Base-by-base conservation (phyloP, 2,888 invertebrate genomes). In the Drosophila glabriapex region DNA sequence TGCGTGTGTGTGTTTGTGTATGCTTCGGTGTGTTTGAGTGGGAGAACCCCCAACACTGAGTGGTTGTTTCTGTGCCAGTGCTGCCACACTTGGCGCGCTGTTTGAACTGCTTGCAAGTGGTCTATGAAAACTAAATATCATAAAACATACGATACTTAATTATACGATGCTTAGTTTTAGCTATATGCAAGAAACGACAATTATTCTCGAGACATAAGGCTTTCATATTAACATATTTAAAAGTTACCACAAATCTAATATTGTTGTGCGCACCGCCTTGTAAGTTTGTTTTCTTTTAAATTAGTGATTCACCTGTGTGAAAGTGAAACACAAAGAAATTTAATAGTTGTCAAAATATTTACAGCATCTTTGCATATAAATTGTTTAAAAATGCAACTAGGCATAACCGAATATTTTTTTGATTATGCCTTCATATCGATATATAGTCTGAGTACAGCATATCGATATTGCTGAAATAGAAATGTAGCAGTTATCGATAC, bases 11-110 rank as follows among this genome's bases (percentile, higher is more conserved):
- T n/a, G 52, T 46, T 50, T 69, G 54, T 56, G 46, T 35, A 16
- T 16, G 39, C 28, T 29, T 33, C 41, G 61, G 59, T 60, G 49
- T 62, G 56, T 37, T 54, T 67, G 50, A 53, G 75, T 82, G 73
- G 79, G 82, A 68, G 82, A 82, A 68, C 62, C 50, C 66, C 62
- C 83, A 74, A 43, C 33, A n/a, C 54, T 74, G 75, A 80, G 79
- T 80, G 79, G 79, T 78, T 83, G 80, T 79, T 80, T 79, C 33
- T 74, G 49, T 56, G 50, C 33, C 63, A 82, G 75, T 61, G 83
- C 61, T 68, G 52, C 76, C 83, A 80, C 43, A 63, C 39, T 62
- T 63, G 73, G 68, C 78, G 78, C 73, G 65, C 19, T 1, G 28
- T 73, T 78, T 73, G 41, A 75, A 75, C 33, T 54, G 46, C 46